Conservation (phyloP, 2,888 invertebrate species). For the Tortrix viridana region DNA sequence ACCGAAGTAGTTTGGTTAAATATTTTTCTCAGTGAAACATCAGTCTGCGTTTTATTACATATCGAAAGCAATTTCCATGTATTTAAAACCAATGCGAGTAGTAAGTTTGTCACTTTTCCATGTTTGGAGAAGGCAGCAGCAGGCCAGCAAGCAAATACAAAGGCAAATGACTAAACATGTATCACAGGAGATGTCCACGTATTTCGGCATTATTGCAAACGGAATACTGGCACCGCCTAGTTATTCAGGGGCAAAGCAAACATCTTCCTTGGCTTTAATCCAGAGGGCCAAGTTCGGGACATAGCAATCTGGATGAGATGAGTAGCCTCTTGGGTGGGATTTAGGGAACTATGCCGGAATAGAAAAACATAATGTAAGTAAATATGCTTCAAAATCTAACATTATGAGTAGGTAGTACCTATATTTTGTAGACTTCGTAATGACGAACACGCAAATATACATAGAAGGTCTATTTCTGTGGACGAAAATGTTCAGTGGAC, state of each 20-base stretch:
- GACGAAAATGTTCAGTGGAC: no score
- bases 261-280: conserved; percentile 80
- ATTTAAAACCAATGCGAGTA: not conserved
- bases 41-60: no score
- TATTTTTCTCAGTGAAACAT: no score
- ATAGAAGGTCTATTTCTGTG: no score
- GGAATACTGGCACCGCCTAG: conserved; percentile 64
- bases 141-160: not conserved
- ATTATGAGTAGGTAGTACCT: no score
- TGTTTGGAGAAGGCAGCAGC: no score
- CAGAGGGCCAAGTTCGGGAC: conserved; percentile 58
- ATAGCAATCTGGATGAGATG: conserved; percentile 50
- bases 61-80: no score
- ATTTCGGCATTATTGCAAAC: conserved; percentile 66
- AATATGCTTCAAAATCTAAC: no score
- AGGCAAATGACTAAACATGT: not conserved
- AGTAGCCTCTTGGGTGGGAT: not conserved
- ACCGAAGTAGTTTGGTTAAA: no score
- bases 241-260: conserved; percentile 76
- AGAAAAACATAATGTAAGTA: not conserved
- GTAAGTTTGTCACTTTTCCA: not conserved
- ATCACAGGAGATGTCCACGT: conserved; percentile 44
- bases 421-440: no score
- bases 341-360: not conserved
- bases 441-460: no score